Evolutionary conservation across 2,888 invertebrate genomes (phyloP).

Genomic region (Eristalinus aeneus): DNA sequence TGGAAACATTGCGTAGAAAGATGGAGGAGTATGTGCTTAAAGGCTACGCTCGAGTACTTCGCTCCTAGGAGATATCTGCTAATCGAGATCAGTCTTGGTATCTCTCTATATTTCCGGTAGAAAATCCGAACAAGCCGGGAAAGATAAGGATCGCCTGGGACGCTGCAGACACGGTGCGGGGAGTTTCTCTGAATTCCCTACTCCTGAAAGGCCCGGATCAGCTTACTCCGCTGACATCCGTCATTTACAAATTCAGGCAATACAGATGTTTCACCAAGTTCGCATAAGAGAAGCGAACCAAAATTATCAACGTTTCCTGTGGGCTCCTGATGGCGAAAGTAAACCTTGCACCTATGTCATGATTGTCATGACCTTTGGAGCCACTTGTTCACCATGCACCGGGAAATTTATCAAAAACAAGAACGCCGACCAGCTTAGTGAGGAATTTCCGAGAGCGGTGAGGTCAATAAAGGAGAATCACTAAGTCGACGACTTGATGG

Average conservation of each 20-base stretch:
- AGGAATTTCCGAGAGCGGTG: neutral
- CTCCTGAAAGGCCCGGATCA: neutral
- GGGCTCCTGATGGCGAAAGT: neutral
- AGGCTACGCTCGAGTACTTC: neutral
- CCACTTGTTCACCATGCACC: neutral
- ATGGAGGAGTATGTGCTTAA: neutral
- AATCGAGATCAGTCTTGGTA: neutral
- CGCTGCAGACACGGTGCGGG: neutral
- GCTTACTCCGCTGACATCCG: neutral
- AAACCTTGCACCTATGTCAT: conserved; percentile 63
- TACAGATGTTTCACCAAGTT: neutral
- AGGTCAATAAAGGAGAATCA: neutral
- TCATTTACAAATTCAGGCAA: neutral
- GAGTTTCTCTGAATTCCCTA: neutral
- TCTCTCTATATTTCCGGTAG: neutral
- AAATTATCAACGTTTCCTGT: neutral
- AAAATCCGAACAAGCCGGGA: neutral
- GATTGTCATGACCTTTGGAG: conserved; percentile 4
- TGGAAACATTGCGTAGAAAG: neutral
- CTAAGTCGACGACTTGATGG: neutral
- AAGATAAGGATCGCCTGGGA: neutral
- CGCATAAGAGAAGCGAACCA: neutral
- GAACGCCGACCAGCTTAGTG: neutral
- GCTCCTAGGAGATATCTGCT: neutral
- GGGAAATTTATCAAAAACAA: neutral